Conservation (phyloP, 2,797 vertebrate species). For the Nyctalus aviator region DNA sequence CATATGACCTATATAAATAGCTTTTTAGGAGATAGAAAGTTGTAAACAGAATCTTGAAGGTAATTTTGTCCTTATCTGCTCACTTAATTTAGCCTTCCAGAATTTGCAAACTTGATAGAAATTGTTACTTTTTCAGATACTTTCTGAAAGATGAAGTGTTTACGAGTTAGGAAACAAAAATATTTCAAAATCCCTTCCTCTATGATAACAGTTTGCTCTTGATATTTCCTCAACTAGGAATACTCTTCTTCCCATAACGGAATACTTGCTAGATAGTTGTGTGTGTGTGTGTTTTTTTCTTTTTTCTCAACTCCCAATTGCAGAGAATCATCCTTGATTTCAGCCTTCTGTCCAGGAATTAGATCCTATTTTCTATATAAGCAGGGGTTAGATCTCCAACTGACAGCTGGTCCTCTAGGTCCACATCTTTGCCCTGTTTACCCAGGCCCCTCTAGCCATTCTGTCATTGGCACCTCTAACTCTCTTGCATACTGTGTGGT, state of each 20-base stretch:
- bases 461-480: not conserved
- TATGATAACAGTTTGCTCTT: not conserved
- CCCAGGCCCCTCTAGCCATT: not conserved
- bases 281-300: not conserved
- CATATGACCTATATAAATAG: slow-evolving; percentile 4
- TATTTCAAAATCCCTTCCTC: not conserved
- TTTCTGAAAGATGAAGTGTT: not conserved
- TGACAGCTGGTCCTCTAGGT: not conserved
- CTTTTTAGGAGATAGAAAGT: not conserved
- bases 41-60: slow-evolving; percentile 14
- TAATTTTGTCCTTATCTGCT: slow-evolving; percentile 45
- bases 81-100: slow-evolving; percentile 45
- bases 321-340: not conserved
- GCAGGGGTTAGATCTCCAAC: not conserved
- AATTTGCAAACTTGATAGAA: slow-evolving; percentile 43
- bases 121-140: slow-evolving; percentile 23
- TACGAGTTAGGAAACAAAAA: not conserved
- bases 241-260: not conserved
- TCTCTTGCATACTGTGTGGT: not conserved
- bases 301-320: not conserved
- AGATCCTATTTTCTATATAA: not conserved
- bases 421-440: not conserved
- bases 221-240: not conserved
- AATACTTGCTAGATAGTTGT: not conserved
- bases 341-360: not conserved